Base-by-base conservation (phyloP, 1,140 invertebrate species). In the Zaprionus capensis region DNA sequence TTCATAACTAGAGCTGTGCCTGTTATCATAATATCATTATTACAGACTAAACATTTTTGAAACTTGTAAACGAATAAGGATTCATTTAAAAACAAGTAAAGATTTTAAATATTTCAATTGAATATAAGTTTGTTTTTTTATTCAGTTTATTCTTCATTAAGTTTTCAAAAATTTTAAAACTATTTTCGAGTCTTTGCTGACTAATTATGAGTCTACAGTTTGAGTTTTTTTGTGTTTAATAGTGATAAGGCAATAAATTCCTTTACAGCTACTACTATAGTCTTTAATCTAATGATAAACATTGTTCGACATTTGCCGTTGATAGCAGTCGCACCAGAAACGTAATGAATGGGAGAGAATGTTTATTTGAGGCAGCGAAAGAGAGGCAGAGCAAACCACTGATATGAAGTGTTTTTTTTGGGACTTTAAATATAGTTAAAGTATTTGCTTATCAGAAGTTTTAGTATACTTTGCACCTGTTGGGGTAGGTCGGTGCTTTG, bases 221-320 rank as follows among this genome's bases (percentile, higher is more conserved):
- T 2, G 17, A 15, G n/a, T 65, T 17, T 56, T 55, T 22, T 46
- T 17, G 41, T 24, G 2, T 11, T 14, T 73, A 26, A 72, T 67
- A 44, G 38, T 67, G 63, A 64, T 44, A 38, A 22, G 1, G 44
- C 57, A 20, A 49, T 22, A 65, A 56, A 66, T 5, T 55, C 15
- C 26, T 26, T 26, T 14, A 7, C 9, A 3, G 14, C 6, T 5
- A 34, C 15, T 34, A 46, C n/a, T n/a, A 46, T 24, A 17, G 24
- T 15, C 11, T 7, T 34, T 31, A 59, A 46, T 59, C 17, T 26
- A 15, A 2, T 41, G n/a, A 49, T 49, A 49, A 3, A 11, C 14
- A 31, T 2, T 26, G 11, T 55, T 55, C 26, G 26, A 55, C 26
- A n/a, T 26, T 28, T 4, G 41, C 15, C 22, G 20, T 17, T 34